Percentiles rank a stretch among this genome's conserved stretches.
Conservation (phyloP, 2,888 invertebrate species). For the Drosophila sordidula region DNA sequence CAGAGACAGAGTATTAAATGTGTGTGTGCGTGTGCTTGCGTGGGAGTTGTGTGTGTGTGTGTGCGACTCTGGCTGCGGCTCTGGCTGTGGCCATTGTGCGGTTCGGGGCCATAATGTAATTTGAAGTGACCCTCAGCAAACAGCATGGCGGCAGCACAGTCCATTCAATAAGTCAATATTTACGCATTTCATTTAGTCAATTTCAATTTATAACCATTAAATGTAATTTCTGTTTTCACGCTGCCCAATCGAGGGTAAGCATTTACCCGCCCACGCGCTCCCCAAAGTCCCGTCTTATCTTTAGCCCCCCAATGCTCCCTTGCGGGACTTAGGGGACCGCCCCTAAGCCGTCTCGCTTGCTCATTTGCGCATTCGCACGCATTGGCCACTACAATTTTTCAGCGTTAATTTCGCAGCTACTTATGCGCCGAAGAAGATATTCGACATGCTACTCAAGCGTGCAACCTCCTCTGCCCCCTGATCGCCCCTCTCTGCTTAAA, state of each 20-base stretch:
- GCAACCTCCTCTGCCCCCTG: too few species aligned
- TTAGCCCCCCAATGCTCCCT: neutral
- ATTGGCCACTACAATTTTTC: constrained; percentile 51
- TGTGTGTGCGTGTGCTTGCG: neutral
- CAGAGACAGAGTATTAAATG: neutral
- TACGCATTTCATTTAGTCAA: constrained; percentile 78
- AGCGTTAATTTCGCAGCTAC: constrained; percentile 77
- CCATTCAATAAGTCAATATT: constrained; percentile 74
- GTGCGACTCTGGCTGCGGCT: neutral
- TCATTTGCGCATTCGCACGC: constrained; percentile 59
- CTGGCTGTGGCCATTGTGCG: constrained; percentile 34
- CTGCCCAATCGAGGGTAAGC: constrained; percentile 48
- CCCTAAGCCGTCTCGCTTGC: constrained; percentile 39
- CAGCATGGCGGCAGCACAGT: constrained; percentile 33
- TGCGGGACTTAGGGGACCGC: neutral
- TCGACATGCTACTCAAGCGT: constrained; percentile 6
- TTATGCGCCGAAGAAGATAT: constrained; percentile 65
- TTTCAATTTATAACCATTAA: constrained; percentile 79
- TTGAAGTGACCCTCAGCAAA: constrained; percentile 59
- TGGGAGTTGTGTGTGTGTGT: neutral
- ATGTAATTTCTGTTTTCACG: constrained; percentile 64
- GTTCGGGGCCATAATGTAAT: constrained; percentile 48
- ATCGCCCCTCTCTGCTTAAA: neutral
- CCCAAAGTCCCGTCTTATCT: neutral
- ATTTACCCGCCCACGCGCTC: neutral